Percentiles rank a stretch among this genome's conserved stretches.
These are phyloP conservation scores for Nilaparvata lugens DNA, from an alignment of 1,140 invertebrate species.

Conservation along the genomic window DNA sequence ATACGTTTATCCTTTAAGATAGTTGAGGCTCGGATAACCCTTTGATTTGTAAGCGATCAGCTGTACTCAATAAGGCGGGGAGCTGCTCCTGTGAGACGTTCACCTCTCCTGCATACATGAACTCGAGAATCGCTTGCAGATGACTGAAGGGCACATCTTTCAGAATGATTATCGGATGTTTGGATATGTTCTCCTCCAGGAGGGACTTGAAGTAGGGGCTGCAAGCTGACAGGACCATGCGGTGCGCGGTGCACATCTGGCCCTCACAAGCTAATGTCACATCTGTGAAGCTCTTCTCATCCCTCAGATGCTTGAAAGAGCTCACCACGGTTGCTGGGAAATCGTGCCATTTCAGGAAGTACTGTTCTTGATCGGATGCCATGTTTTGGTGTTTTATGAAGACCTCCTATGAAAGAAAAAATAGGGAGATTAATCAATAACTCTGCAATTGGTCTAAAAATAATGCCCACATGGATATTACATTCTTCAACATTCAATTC, in stretches of 20 bases:
- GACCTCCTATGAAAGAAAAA: too few relatives aligned
- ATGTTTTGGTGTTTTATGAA: constrained; percentile 3
- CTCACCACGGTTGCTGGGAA: constrained; percentile 92
- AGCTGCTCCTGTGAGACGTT: constrained; percentile 91
- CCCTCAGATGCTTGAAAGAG: constrained; percentile 81
- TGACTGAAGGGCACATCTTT: constrained; percentile 90
- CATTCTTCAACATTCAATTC: too few relatives aligned
- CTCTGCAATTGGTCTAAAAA: too few relatives aligned
- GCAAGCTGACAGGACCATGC: constrained; percentile 89
- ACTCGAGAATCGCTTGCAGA: constrained; percentile 86
- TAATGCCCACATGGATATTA: too few relatives aligned
- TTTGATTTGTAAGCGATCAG: constrained; percentile 86
- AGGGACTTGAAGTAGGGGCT: constrained; percentile 88
- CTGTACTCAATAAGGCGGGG: constrained; percentile 86
- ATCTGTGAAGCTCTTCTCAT: constrained; percentile 90
- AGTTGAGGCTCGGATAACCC: constrained; percentile 71
- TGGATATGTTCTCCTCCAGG: constrained; percentile 89
- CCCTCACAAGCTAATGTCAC: constrained; percentile 85
- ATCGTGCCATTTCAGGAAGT: constrained; percentile 96
- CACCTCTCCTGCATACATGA: constrained; percentile 96
- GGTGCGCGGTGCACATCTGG: constrained; percentile 88
- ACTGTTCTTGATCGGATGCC: constrained; percentile 66
- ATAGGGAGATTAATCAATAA: too few relatives aligned
- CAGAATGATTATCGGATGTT: constrained; percentile 89
- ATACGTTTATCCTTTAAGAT: constrained; percentile 33